phyloP scores from a whole-genome alignment of 1,140 invertebrate species.

The Rhyacophila brunnea region DNA sequence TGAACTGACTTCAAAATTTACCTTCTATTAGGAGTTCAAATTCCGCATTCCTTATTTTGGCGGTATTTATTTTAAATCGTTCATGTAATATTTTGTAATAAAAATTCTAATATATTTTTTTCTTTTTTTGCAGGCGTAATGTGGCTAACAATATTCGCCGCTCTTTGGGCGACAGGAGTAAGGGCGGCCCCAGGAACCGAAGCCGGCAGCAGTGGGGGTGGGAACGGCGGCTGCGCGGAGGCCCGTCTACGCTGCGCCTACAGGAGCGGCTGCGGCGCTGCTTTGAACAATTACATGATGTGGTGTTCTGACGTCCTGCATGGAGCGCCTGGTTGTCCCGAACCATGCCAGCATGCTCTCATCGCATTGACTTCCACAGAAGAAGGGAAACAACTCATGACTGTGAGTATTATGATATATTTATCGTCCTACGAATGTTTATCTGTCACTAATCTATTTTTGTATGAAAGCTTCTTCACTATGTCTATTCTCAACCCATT shows the following conservation, averaged over 20 bases:
- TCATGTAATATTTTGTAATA: no score
- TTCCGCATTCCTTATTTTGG: no score
- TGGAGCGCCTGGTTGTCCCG: constrained; percentile 60
- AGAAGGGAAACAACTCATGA: constrained; percentile 72
- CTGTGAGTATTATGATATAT: constrained; percentile 56
- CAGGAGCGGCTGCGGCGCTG: constrained; percentile 69
- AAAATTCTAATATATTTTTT: no score
- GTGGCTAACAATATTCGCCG: constrained; percentile 22
- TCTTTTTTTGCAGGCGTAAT: constrained; percentile 27
- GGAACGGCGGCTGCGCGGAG: constrained; percentile 60
- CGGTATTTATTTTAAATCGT: no score
- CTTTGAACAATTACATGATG: constrained; percentile 71
- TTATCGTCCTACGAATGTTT: no score
- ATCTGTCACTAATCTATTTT: no score
- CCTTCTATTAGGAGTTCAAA: no score
- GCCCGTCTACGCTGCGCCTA: constrained; percentile 70
- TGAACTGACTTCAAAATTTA: no score
- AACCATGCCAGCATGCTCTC: constrained; percentile 70
- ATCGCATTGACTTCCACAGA: constrained; percentile 76
- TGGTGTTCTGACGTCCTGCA: constrained; percentile 68
- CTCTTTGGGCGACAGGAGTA: constrained; percentile 41
- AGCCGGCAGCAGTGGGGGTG: constrained; percentile 33
- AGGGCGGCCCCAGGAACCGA: constrained; percentile 40
- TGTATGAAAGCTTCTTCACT: no score
- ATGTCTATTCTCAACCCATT: no score